Conservation (phyloP, 2,113 vertebrate species). For the Eira barbara region DNA sequence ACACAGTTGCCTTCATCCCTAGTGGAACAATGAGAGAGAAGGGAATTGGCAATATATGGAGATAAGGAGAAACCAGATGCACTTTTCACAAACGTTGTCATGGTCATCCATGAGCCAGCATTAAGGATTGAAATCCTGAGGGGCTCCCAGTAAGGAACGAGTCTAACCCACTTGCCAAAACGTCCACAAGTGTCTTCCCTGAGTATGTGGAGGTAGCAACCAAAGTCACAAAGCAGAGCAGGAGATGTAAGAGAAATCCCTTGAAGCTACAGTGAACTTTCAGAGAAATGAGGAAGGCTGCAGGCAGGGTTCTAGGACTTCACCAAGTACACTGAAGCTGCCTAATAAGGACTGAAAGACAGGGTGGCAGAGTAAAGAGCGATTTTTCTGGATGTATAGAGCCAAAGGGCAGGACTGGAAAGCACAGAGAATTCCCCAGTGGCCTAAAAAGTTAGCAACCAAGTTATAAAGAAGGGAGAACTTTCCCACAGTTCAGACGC, state of each 20-base stretch:
- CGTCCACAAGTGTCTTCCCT: background rate
- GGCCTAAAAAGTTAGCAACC: background rate
- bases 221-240: background rate
- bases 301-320: background rate
- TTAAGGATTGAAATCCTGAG: background rate
- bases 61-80: background rate
- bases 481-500: background rate
- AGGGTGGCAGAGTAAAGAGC: background rate
- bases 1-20: background rate
- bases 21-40: background rate
- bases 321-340: background rate
- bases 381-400: background rate
- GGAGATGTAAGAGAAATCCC: background rate
- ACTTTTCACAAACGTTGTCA: background rate
- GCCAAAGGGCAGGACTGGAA: background rate
- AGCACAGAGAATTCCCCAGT: background rate
- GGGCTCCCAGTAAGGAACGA: background rate
- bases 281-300: fast-evolving
- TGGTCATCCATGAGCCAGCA: too few relatives aligned
- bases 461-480: background rate
- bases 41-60: background rate
- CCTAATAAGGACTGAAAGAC: background rate
- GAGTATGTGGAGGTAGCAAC: background rate
- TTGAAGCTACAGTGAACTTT: background rate
- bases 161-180: background rate